These are phyloP conservation scores for Margarornis squamiger DNA, from an alignment of 2,797 vertebrate genomes.

Conservation along the genomic window DNA sequence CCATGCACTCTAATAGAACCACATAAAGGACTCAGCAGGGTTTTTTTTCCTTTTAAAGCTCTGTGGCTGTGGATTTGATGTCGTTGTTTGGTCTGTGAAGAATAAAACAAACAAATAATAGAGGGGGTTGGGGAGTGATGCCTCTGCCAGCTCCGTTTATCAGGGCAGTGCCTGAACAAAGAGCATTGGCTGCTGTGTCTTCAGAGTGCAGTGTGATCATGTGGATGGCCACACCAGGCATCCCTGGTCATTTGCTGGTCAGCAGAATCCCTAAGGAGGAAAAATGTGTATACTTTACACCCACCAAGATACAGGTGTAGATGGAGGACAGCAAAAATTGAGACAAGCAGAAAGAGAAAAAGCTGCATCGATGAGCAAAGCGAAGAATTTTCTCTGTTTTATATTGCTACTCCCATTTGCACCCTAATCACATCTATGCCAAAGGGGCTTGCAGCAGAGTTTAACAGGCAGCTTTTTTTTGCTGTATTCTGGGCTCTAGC, in stretches of 20 bases:
- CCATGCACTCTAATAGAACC: background rate
- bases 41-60: background rate
- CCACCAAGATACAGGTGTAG: background rate
- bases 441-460: background rate
- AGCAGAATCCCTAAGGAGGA: background rate
- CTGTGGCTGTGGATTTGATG: background rate
- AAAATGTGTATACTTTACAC: background rate
- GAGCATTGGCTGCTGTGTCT: background rate
- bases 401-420: background rate
- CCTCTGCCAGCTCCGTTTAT: background rate
- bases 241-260: background rate
- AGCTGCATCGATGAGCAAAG: background rate
- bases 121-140: background rate
- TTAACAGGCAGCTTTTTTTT: background rate
- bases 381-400: background rate
- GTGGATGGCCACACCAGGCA: background rate
- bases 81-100: background rate
- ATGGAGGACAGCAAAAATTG: background rate
- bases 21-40: background rate
- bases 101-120: background rate
- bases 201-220: background rate
- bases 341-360: background rate
- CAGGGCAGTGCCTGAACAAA: background rate
- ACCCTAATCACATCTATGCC: background rate
- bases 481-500: background rate